Evolutionary conservation across 2,888 invertebrate species (phyloP).

Genomic region (Tetragonula carbonaria): DNA sequence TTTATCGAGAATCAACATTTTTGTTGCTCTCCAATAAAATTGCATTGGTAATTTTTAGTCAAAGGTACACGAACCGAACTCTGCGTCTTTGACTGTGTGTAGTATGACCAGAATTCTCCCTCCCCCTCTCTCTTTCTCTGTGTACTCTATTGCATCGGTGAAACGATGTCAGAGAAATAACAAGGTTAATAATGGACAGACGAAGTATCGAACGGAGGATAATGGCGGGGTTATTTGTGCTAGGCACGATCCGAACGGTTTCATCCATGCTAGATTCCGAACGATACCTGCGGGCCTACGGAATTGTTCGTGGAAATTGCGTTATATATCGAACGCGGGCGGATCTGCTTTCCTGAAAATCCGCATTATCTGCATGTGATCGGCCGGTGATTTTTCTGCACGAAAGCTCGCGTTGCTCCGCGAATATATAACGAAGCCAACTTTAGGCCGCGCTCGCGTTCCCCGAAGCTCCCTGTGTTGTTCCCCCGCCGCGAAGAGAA

Average conservation of each 20-base stretch:
- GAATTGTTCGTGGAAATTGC: conserved; percentile 30
- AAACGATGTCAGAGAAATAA: conserved; percentile 28
- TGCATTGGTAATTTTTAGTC: conserved; percentile 17
- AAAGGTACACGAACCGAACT: neutral
- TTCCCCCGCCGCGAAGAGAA: neutral
- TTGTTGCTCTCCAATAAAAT: neutral
- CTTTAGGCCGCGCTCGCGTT: neutral
- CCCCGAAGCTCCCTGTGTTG: neutral
- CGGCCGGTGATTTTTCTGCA: neutral
- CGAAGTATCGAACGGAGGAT: conserved; percentile 8
- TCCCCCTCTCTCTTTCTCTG: too few relatives aligned
- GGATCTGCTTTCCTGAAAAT: neutral
- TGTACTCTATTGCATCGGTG: neutral
- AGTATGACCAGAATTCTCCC: too few relatives aligned
- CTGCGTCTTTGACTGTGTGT: neutral
- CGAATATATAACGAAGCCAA: neutral
- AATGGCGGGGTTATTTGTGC: conserved; percentile 18
- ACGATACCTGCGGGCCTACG: conserved; percentile 10
- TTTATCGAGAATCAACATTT: too few relatives aligned
- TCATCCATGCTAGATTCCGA: conserved; percentile 22
- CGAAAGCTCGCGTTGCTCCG: neutral
- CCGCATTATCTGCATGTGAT: conserved; percentile 18
- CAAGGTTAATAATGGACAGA: conserved; percentile 30
- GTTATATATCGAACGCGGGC: neutral
- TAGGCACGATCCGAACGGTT: conserved; percentile 28